Percentiles rank a stretch among this genome's conserved stretches.
Evolutionary conservation across 2,797 vertebrate species (phyloP).

Genomic region (Phoxinus dragarum): DNA sequence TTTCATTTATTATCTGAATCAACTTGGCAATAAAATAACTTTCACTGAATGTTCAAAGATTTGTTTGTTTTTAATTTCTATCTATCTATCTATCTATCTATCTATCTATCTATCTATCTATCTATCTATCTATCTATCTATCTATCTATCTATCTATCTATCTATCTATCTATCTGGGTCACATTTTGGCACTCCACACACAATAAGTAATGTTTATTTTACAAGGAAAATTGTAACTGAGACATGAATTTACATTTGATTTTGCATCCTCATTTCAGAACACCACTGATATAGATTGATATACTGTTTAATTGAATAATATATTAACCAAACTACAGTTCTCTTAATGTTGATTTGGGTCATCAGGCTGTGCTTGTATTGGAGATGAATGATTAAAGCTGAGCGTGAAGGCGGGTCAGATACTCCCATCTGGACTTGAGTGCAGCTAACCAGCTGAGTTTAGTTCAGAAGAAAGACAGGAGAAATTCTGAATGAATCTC

Average conservation of each 20-base stretch:
- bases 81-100: neutral
- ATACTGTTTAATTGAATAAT: neutral
- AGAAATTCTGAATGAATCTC: conserved; percentile 79
- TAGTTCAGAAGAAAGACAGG: neutral
- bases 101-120: neutral
- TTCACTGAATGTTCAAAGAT: conserved; percentile 70
- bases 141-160: too few species aligned
- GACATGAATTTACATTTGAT: neutral
- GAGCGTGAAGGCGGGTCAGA: neutral
- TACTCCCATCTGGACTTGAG: conserved; percentile 12
- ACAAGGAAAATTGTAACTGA: neutral
- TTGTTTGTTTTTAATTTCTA: neutral
- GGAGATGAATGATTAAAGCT: neutral
- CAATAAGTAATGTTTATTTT: neutral
- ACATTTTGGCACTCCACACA: neutral
- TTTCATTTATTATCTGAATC: conserved; percentile 78
- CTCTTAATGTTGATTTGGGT: neutral
- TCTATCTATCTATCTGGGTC: too few species aligned
- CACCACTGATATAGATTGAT: neutral
- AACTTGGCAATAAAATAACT: conserved; percentile 84
- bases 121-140: too few species aligned
- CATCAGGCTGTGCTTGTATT: conserved; percentile 8
- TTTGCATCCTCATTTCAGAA: neutral
- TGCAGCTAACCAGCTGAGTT: conserved; percentile 23
- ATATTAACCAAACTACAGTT: neutral